Evolutionary conservation across 2,888 invertebrate genomes (phyloP).

Genomic region (Acronicta alni): DNA sequence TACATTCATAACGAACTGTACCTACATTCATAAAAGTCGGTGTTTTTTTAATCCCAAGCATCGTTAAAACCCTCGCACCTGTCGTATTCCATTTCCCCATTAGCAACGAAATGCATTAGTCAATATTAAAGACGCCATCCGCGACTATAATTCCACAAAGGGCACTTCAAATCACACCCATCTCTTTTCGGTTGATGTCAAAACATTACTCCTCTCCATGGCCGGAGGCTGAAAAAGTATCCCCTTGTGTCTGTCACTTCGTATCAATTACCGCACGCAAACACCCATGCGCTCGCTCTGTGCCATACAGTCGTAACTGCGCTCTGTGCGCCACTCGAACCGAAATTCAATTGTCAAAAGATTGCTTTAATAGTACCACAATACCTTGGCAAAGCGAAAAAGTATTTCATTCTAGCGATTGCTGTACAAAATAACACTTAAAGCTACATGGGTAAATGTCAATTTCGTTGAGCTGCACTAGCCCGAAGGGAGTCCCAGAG

Average conservation of each 20-base stretch:
- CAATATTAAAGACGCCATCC: slow-evolving; percentile 88
- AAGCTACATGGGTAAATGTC: slow-evolving; percentile 68
- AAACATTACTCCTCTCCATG: slow-evolving; percentile 83
- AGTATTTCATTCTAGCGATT: slow-evolving; percentile 69
- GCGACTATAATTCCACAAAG: slow-evolving; percentile 89
- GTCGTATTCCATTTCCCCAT: slow-evolving; percentile 84
- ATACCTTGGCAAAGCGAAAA: slow-evolving; percentile 72
- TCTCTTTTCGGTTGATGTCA: slow-evolving; percentile 87
- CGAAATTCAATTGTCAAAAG: slow-evolving; percentile 88
- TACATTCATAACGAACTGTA: slow-evolving; percentile 18
- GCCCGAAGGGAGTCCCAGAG: slow-evolving; percentile 73
- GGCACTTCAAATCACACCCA: slow-evolving; percentile 89
- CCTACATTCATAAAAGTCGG: slow-evolving; percentile 44
- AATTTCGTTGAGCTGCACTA: slow-evolving; percentile 66
- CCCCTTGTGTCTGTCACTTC: slow-evolving; percentile 87
- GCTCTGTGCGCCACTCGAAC: slow-evolving; percentile 76
- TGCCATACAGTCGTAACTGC: slow-evolving; percentile 82
- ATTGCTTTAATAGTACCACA: slow-evolving; percentile 84
- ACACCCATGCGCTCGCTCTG: slow-evolving; percentile 76
- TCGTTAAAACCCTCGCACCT: slow-evolving; percentile 81
- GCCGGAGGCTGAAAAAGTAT: slow-evolving; percentile 82
- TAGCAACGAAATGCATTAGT: slow-evolving; percentile 88
- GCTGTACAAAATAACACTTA: slow-evolving; percentile 72
- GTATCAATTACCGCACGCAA: slow-evolving; percentile 89
- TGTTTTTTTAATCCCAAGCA: slow-evolving; percentile 65